Conservation (phyloP, 2,113 vertebrate species). For the Siniperca chuatsi region DNA sequence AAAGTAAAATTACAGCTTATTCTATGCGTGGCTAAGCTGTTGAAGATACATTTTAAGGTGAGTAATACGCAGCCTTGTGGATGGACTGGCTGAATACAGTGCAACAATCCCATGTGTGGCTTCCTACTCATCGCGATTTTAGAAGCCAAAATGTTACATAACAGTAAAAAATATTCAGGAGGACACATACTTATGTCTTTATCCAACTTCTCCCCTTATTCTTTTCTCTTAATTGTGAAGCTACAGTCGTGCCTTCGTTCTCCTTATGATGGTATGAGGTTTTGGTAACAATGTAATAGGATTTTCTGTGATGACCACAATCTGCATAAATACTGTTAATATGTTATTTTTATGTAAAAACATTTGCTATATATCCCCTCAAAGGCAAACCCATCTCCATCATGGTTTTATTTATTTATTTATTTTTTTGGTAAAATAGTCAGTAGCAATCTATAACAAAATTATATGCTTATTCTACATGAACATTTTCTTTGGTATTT, state of each 20-base stretch:
- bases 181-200: conserved; percentile 10
- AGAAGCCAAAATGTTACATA: conserved; percentile 52
- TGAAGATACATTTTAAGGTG: conserved; percentile 6
- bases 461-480: too few relatives aligned
- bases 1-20: neutral
- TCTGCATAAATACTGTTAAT: neutral
- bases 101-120: conserved; percentile 25
- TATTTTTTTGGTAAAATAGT: too few relatives aligned
- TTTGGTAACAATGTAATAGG: neutral
- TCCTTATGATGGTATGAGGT: neutral
- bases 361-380: too few relatives aligned
- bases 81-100: conserved; percentile 14
- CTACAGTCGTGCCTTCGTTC: neutral
- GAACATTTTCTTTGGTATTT: too few relatives aligned
- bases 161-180: conserved; percentile 40
- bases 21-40: conserved; percentile 17
- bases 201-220: neutral
- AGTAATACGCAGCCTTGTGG: neutral
- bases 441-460: too few relatives aligned
- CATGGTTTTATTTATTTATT: too few relatives aligned
- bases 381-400: too few relatives aligned
- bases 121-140: conserved; percentile 42
- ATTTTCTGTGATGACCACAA: neutral
- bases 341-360: neutral
- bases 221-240: neutral